Conservation (phyloP, 2,797 vertebrate species). For the Pangasius sanitwongsei region DNA sequence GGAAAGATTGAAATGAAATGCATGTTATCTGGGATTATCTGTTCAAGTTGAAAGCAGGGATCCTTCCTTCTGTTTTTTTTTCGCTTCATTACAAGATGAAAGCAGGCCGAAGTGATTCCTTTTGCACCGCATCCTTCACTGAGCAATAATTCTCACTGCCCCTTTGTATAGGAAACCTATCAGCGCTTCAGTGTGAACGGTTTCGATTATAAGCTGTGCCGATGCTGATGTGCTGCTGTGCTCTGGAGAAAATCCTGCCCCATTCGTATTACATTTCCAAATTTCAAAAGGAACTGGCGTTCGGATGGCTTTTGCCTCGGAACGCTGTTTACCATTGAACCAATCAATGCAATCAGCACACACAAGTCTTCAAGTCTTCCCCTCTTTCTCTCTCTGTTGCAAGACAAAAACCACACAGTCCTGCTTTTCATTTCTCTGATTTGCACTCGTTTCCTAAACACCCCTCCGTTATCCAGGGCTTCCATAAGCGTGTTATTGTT, state of each 20-base stretch:
- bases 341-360: neutral
- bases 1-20: neutral
- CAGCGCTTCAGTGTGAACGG: neutral
- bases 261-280: neutral
- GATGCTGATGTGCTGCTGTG: neutral
- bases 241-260: neutral
- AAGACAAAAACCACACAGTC: constrained; percentile 8
- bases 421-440: constrained; percentile 26
- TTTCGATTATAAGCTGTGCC: neutral
- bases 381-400: neutral
- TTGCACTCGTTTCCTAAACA: constrained; percentile 7
- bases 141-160: neutral
- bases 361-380: neutral
- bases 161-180: neutral
- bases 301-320: neutral
- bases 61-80: neutral
- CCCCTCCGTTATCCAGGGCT: neutral
- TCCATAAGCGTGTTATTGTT: constrained; percentile 4
- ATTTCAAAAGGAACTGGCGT: neutral
- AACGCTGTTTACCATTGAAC: neutral
- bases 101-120: neutral
- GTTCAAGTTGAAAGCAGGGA: neutral
- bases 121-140: neutral
- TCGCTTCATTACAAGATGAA: neutral
- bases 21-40: neutral